Conservation (phyloP, 2,888 invertebrate genomes). For the Rhaphigaster nebulosa region DNA sequence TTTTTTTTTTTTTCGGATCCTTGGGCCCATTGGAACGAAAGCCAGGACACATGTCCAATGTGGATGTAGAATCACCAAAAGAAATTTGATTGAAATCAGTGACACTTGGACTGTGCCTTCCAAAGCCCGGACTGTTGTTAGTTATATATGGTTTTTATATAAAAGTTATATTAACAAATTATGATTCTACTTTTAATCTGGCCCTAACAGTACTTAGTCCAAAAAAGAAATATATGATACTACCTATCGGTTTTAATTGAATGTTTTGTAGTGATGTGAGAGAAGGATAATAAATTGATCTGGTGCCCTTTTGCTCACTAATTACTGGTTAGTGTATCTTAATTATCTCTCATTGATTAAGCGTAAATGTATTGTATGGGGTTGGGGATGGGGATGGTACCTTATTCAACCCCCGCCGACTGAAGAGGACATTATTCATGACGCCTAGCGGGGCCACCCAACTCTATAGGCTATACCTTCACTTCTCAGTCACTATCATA, state of each 20-base stretch:
- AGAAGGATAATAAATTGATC: constrained; percentile 1
- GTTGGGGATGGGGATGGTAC: not conserved
- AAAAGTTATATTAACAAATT: no score
- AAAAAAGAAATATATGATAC: not conserved
- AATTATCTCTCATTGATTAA: constrained; percentile 28
- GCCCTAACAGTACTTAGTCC: no score
- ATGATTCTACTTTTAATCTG: no score
- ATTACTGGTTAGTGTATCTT: constrained; percentile 35
- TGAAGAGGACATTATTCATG: not conserved
- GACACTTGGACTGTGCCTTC: no score
- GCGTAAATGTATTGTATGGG: constrained; percentile 32
- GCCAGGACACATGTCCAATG: no score
- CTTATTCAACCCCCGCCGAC: not conserved
- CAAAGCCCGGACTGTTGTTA: no score
- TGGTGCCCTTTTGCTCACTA: not conserved
- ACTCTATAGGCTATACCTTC: not conserved
- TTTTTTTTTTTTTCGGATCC: no score
- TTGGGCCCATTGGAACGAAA: no score
- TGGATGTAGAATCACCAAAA: no score
- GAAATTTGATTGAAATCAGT: no score
- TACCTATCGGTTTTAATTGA: not conserved
- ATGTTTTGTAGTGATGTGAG: not conserved
- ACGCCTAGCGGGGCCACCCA: not conserved
- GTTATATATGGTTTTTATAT: no score
- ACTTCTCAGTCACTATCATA: no score